Conservation (phyloP, 2,113 vertebrate genomes). For the Bothrops jararaca region DNA sequence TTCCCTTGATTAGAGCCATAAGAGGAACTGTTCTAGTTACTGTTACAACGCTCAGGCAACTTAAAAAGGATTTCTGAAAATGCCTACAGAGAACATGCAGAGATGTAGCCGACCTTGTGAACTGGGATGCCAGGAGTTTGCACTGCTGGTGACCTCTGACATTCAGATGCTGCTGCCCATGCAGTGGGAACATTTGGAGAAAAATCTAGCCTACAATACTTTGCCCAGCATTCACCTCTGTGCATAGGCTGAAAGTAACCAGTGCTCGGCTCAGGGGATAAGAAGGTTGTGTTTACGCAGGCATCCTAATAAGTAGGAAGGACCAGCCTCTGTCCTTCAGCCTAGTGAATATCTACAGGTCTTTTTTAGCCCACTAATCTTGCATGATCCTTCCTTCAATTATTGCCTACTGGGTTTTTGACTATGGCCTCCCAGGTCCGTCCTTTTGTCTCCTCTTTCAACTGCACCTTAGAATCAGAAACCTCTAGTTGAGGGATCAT, state of each 20-base stretch:
- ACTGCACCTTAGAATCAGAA: not conserved
- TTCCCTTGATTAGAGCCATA: slow-evolving; percentile 14
- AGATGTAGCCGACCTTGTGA: not conserved
- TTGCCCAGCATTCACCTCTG: not conserved
- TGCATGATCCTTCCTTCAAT: not conserved
- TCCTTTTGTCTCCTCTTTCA: not conserved
- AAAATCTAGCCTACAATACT: not conserved
- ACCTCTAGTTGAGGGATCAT: no score
- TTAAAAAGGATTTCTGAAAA: not conserved
- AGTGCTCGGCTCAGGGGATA: slow-evolving; percentile 13
- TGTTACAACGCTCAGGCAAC: slow-evolving; percentile 15
- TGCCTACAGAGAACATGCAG: not conserved
- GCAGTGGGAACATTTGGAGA: not conserved
- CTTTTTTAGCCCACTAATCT: not conserved
- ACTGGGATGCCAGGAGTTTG: not conserved
- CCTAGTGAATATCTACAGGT: not conserved
- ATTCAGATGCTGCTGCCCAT: not conserved
- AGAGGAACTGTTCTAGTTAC: not conserved
- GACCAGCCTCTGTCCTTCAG: not conserved
- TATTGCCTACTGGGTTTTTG: not conserved
- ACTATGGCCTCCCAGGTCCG: not conserved
- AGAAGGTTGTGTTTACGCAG: slow-evolving; percentile 14
- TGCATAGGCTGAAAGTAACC: not conserved
- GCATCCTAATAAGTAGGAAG: not conserved
- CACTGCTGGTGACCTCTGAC: not conserved